Conservation (phyloP, 2,113 vertebrate species). For the Anarrhichthys ocellatus region DNA sequence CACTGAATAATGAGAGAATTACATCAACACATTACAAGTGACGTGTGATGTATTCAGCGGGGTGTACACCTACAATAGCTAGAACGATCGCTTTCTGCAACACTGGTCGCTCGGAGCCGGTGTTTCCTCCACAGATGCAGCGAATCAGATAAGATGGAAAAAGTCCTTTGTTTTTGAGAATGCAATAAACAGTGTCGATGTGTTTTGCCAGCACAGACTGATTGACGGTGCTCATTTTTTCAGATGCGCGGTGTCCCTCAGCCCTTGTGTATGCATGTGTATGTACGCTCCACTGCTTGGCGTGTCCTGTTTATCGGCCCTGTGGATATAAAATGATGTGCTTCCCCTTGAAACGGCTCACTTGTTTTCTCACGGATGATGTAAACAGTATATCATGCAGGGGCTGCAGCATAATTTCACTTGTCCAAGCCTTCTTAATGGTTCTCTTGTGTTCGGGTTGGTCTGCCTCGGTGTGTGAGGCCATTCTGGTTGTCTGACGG, state of each 20-base stretch:
- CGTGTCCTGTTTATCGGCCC: background rate
- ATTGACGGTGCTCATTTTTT: conserved; percentile 3
- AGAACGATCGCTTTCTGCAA: conserved; percentile 43
- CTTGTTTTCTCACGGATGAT: conserved; percentile 19
- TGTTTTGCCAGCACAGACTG: conserved; percentile 13
- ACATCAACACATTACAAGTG: conserved; percentile 15
- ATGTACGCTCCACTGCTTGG: background rate
- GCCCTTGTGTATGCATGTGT: background rate
- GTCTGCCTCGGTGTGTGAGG: background rate
- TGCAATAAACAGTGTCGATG: conserved; percentile 37
- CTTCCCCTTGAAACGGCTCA: background rate
- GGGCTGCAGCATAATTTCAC: background rate
- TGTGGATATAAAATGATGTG: conserved; percentile 12
- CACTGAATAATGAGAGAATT: conserved; percentile 23
- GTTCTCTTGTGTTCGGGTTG: background rate
- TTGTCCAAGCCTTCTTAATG: background rate
- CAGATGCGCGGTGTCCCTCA: background rate
- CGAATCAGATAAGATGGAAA: conserved; percentile 24
- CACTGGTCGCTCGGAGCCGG: conserved; percentile 22
- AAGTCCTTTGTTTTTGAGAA: conserved; percentile 22
- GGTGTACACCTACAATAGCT: conserved; percentile 3
- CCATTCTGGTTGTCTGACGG: background rate
- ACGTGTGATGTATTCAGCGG: conserved; percentile 14
- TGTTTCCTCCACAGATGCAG: conserved; percentile 32
- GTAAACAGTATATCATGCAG: background rate